Evolutionary conservation across 2,888 invertebrate genomes (phyloP).

Genomic region (Sturmia bella): DNA sequence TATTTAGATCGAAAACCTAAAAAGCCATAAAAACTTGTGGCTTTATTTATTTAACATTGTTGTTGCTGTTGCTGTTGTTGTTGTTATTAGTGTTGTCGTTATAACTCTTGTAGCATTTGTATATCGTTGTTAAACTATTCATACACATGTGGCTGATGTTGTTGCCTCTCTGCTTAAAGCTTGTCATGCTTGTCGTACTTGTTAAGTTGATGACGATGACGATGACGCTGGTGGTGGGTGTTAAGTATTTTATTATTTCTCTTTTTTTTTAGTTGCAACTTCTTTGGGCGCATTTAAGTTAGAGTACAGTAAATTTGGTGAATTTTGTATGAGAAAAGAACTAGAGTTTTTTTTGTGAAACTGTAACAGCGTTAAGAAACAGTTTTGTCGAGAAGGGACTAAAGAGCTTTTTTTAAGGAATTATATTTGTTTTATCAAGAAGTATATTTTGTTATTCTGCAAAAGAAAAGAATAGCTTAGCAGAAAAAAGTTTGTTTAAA

Average conservation of each 20-base stretch:
- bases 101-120: constrained; percentile 36
- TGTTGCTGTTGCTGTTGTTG: constrained; percentile 26
- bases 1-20: constrained; percentile 53
- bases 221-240: constrained; percentile 61
- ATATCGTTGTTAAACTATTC: constrained; percentile 4
- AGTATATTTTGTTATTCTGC: no score
- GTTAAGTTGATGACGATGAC: constrained; percentile 63
- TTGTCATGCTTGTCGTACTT: constrained; percentile 70
- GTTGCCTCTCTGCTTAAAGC: constrained; percentile 31
- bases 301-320: constrained; percentile 6
- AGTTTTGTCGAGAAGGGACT: not conserved
- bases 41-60: constrained; percentile 38
- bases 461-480: no score
- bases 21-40: constrained; percentile 63
- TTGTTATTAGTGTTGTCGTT: constrained; percentile 48
- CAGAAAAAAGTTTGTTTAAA: no score
- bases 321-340: constrained; percentile 23
- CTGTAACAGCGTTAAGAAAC: not conserved
- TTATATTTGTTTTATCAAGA: no score
- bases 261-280: not conserved
- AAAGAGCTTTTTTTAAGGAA: not conserved
- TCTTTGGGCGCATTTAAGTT: constrained; percentile 21
- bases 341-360: constrained; percentile 39
- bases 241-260: constrained; percentile 56
- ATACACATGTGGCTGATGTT: not conserved